These are phyloP conservation scores for Oryctolagus cuniculus DNA, from an alignment of 2,113 vertebrate genomes.

Conservation along the genomic window mOryCun1.1 NC_091449.1:19441001-19441500, in stretches of 20 bases:
- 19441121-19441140: conserved; percentile 78
- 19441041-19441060: conserved; percentile 81
- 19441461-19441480: conserved; percentile 84
- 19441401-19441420: conserved; percentile 82
- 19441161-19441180: conserved; percentile 84
- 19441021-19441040: conserved; percentile 82
- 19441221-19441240: conserved; percentile 79
- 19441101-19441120: conserved; percentile 91
- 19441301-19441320: conserved; percentile 82
- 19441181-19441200: conserved; percentile 81
- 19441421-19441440: conserved; percentile 84
- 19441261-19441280: conserved; percentile 72
- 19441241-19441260: conserved; percentile 76
- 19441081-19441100: conserved; percentile 82
- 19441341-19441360: conserved; percentile 88
- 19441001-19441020: conserved; percentile 68
- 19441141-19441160: conserved; percentile 82
- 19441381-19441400: conserved; percentile 73
- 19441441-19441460: conserved; percentile 86
- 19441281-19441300: conserved; percentile 82
- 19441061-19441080: conserved; percentile 64
- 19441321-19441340: conserved; percentile 67
- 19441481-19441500: conserved; percentile 84
- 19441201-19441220: conserved; percentile 83
- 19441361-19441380: conserved; percentile 87